Evolutionary conservation across 2,888 invertebrate species (phyloP).

Genomic region (Andrena trimmerana): DNA sequence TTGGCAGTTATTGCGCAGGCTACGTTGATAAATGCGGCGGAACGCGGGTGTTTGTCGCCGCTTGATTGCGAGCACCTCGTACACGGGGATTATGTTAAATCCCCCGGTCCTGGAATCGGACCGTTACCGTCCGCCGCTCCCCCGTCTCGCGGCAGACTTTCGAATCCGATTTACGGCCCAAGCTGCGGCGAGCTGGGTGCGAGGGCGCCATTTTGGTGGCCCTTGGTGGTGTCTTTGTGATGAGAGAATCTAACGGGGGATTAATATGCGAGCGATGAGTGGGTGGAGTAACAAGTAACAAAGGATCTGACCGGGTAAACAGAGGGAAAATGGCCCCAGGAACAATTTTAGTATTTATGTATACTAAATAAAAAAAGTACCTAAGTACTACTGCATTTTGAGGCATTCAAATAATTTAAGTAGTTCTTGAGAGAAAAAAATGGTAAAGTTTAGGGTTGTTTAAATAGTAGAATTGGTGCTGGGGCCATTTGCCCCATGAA

Average conservation of each 20-base stretch:
- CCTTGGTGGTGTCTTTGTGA: not conserved
- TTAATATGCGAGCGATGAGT: too few species aligned
- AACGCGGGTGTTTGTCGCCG: not conserved
- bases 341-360: too few species aligned
- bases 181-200: not conserved
- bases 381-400: too few species aligned
- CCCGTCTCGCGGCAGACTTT: constrained; percentile 16
- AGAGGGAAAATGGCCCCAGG: too few species aligned
- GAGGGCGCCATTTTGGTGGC: not conserved
- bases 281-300: too few species aligned
- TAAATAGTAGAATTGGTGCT: too few species aligned
- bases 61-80: constrained; percentile 21
- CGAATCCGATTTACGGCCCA: constrained; percentile 31
- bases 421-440: too few species aligned
- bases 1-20: constrained; percentile 40
- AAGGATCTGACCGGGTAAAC: too few species aligned
- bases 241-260: not conserved
- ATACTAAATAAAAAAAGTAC: too few species aligned
- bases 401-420: too few species aligned
- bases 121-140: not conserved
- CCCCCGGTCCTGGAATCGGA: not conserved
- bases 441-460: too few species aligned
- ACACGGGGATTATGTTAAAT: constrained; percentile 12
- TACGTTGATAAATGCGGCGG: constrained; percentile 14
- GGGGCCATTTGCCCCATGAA: too few species aligned